A percentile compares a stretch with the other conserved stretches of the same genome.
Conservation (phyloP, 2,797 vertebrate species). For the Cichlasoma orientale region DNA sequence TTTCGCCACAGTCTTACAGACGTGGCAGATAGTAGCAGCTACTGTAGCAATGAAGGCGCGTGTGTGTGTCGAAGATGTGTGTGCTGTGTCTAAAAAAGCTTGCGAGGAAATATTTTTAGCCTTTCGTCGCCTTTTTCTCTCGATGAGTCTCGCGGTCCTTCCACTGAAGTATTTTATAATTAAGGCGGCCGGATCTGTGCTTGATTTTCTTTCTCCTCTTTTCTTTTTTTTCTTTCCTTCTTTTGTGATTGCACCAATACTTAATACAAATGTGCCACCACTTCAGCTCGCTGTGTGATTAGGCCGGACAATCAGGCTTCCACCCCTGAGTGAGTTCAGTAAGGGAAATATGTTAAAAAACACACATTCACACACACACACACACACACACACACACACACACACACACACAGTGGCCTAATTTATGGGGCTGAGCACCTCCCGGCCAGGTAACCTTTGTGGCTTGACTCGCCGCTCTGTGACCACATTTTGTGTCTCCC, state of each 20-base stretch:
- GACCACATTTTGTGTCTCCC: neutral
- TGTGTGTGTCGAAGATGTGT: neutral
- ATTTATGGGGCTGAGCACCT: neutral
- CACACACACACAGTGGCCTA: neutral
- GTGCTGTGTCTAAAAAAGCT: neutral
- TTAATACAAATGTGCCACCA: neutral
- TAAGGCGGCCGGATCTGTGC: neutral
- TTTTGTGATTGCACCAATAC: neutral
- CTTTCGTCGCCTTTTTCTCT: neutral
- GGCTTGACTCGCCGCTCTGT: neutral
- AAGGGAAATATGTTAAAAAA: neutral
- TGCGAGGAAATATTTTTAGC: neutral
- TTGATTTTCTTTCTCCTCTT: neutral
- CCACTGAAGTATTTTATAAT: neutral
- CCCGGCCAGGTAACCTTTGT: neutral
- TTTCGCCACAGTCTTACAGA: neutral
- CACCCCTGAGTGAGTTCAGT: neutral
- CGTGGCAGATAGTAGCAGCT: neutral
- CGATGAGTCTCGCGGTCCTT: neutral
- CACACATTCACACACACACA: neutral
- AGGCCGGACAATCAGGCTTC: neutral
- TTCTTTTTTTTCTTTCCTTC: neutral
- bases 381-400: neutral
- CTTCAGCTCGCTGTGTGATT: neutral
- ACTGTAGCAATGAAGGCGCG: neutral